Conservation (phyloP, 1,140 invertebrate genomes). For the Hestina assimilis region DNA sequence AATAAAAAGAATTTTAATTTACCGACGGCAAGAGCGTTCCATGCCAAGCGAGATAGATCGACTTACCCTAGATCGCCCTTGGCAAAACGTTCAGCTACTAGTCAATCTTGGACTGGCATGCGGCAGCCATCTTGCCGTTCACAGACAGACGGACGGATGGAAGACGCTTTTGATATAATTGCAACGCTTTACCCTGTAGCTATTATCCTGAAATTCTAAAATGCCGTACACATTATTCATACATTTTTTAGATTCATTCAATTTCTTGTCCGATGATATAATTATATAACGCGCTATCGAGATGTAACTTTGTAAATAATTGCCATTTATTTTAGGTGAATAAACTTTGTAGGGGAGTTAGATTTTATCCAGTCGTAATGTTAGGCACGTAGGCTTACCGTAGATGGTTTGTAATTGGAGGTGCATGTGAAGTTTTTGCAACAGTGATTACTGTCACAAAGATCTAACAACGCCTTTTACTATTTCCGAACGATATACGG, state of each 20-base stretch:
- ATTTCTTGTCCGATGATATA: neutral
- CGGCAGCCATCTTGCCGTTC: conserved; percentile 56
- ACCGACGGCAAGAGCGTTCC: conserved; percentile 57
- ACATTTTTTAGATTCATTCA: neutral
- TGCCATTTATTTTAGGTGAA: conserved; percentile 16
- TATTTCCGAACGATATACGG: conserved; percentile 62
- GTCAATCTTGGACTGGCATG: conserved; percentile 72
- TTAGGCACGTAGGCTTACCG: conserved; percentile 54
- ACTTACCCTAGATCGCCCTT: conserved; percentile 57
- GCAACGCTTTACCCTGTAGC: conserved; percentile 54
- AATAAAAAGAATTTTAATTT: conserved; percentile 72
- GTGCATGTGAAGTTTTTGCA: conserved; percentile 62
- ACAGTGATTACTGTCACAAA: conserved; percentile 63
- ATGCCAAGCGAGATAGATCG: conserved; percentile 55
- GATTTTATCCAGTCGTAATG: conserved; percentile 52
- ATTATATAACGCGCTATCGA: neutral
- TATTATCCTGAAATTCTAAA: conserved; percentile 49
- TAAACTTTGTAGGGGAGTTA: conserved; percentile 35
- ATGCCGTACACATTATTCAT: conserved; percentile 16
- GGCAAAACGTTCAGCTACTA: conserved; percentile 69
- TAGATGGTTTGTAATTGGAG: conserved; percentile 73
- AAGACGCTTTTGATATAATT: conserved; percentile 63
- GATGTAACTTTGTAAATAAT: conserved; percentile 13
- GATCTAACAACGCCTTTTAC: conserved; percentile 64
- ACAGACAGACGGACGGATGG: conserved; percentile 52